Evolutionary conservation across 2,113 vertebrate species (phyloP).

Genomic region (Psittacula cyanocephala): DNA sequence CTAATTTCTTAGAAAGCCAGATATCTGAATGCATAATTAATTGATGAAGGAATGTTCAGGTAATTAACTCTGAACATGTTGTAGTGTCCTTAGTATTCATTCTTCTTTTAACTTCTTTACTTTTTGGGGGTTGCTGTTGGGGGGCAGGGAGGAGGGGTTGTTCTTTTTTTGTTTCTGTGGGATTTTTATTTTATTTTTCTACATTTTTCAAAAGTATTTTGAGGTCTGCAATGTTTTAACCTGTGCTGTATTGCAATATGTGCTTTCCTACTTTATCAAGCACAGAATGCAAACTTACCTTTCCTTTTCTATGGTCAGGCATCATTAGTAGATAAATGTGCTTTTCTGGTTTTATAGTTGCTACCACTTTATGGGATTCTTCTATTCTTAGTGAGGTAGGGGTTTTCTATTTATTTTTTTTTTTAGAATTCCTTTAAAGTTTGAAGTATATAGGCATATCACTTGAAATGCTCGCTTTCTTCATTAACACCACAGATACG

Average conservation of each 20-base stretch:
- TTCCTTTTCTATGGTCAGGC: not conserved
- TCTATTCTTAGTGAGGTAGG: not conserved
- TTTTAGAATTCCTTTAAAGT: not conserved
- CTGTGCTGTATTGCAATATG: not conserved
- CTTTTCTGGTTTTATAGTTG: not conserved
- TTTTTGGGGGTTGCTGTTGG: not conserved
- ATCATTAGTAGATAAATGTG: constrained; percentile 20
- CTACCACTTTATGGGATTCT: not conserved
- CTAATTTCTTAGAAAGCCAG: not conserved
- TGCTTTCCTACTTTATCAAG: not conserved
- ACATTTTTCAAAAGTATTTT: not conserved
- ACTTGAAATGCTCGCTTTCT: not conserved
- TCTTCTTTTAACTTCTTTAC: not conserved
- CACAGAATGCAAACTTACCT: not conserved
- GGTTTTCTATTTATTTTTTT: not conserved
- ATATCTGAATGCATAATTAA: not conserved
- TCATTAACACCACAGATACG: not conserved
- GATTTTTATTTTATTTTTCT: not conserved
- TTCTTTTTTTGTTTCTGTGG: not conserved
- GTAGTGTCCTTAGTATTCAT: not conserved
- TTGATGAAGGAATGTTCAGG: not conserved
- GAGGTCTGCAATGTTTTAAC: not conserved
- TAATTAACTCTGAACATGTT: not conserved
- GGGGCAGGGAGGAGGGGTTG: not conserved
- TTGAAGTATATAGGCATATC: not conserved